Base-by-base conservation (phyloP, 2,113 vertebrate species). In the Mungos mungo region DNA sequence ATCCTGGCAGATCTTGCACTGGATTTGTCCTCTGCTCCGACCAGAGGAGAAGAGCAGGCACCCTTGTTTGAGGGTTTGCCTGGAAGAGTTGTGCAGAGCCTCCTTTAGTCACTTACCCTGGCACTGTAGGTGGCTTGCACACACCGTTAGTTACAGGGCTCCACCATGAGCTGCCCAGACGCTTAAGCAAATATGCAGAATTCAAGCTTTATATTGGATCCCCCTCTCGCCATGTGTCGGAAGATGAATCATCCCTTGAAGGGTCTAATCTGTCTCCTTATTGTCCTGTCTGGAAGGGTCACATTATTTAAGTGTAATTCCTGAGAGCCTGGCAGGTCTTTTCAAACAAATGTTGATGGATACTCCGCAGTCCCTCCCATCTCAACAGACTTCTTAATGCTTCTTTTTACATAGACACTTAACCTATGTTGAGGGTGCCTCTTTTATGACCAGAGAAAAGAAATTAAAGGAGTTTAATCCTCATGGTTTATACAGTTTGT, bases 321-420 rank as follows among this genome's bases (percentile, higher is more conserved):
- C 95, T 95, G 50, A 95, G 81, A 90, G 69, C 47, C 76, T 98
- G 98, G 92, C 97, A 97, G 96, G 68, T 95, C 97, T 98, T 97
- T 98, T 98, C 96, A 98, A 97, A 98, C 94, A 97, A 92, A 98
- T 91, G 76, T 82, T 98, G 97, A 97, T 97, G 71, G 66, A 98
- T 97, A 81, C 50, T 31, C 79, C 95, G 47, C 71, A 74, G 80
- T 60, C 90, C 97, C 77, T 97, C 97, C 97, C 95, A 95, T 71
- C 66, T 90, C 41, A 82, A 60, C 87, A 82, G 93, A 95, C 88
- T 93, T 87, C 96, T 97, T 97, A 97, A 83, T 87, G 65, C 60
- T 65, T 47, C 92, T 74, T 96, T 97, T 92, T 94, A 72, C 52
- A 54, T 86, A 68, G 92, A 94, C 88, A 98, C 96, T 96, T 97